phyloP scores from a whole-genome alignment of 2,797 vertebrate genomes.

The Peromyscus attwateri region DNA sequence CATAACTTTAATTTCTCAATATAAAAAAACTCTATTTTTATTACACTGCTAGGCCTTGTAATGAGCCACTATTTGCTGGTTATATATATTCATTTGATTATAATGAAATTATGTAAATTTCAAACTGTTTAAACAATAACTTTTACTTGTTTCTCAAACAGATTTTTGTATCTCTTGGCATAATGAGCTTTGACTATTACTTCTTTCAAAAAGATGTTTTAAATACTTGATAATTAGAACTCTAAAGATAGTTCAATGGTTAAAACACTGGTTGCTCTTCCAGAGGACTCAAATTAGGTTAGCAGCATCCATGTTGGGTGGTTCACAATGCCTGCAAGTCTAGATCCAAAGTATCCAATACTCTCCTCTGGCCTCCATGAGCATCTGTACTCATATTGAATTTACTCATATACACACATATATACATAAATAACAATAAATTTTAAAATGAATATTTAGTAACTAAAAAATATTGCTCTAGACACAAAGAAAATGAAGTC shows the following conservation, averaged over 20 bases:
- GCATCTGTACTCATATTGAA: not conserved
- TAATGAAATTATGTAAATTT: not conserved
- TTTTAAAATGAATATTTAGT: not conserved
- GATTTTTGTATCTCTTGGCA: not conserved
- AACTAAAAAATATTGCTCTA: conserved; percentile 40
- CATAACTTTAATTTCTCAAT: not conserved
- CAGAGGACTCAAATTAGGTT: not conserved
- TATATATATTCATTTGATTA: not conserved
- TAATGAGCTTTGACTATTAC: not conserved
- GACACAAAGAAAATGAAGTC: not conserved
- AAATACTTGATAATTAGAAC: not conserved
- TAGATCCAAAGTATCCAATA: not conserved
- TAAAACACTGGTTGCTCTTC: not conserved
- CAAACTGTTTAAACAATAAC: not conserved
- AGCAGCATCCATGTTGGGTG: not conserved
- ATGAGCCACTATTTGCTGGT: not conserved
- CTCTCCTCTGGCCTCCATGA: not conserved
- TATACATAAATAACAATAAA: not conserved
- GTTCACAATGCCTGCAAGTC: not conserved
- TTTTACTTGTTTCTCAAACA: not conserved
- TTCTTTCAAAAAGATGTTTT: conserved; percentile 31
- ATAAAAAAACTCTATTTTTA: not conserved
- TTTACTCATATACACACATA: not conserved
- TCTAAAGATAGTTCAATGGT: not conserved
- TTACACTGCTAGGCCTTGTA: not conserved